These are phyloP conservation scores for Pangasius larnaudii DNA, from an alignment of 2,797 vertebrate genomes.

Conservation along the genomic window DNA sequence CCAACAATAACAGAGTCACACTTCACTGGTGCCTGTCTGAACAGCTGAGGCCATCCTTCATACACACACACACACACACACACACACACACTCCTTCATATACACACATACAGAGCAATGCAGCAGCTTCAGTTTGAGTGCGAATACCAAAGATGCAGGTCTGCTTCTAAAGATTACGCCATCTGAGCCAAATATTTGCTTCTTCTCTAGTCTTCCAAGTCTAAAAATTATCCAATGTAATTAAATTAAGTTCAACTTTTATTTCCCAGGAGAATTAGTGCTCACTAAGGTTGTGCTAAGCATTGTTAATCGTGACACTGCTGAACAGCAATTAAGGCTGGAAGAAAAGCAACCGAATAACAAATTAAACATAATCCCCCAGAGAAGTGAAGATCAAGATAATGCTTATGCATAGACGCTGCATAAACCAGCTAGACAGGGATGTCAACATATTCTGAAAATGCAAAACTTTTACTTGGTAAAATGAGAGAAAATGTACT, in stretches of 20 bases:
- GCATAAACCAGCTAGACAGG: not conserved
- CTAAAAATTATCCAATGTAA: not conserved
- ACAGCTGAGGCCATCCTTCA: constrained; percentile 56
- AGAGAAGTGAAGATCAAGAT: not conserved
- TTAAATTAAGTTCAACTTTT: constrained; percentile 1
- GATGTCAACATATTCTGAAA: too few species aligned
- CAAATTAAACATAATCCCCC: not conserved
- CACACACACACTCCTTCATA: not conserved
- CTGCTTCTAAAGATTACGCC: not conserved
- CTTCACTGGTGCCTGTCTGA: constrained; percentile 58
- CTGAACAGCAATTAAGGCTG: constrained; percentile 3
- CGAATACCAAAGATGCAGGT: constrained; percentile 25
- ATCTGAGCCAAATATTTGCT: not conserved
- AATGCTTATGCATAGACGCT: not conserved
- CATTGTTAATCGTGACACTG: not conserved
- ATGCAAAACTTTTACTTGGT: not conserved
- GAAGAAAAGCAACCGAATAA: not conserved
- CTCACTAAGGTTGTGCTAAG: not conserved
- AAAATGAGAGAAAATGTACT: not conserved
- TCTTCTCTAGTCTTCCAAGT: not conserved
- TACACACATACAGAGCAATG: not conserved
- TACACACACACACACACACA: not conserved
- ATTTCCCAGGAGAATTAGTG: not conserved
- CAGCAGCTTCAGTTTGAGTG: constrained; percentile 31
- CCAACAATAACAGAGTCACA: constrained; percentile 60